Evolutionary conservation across 2,113 vertebrate species (phyloP).

Genomic region (Cynoglossus semilaevis): DNA sequence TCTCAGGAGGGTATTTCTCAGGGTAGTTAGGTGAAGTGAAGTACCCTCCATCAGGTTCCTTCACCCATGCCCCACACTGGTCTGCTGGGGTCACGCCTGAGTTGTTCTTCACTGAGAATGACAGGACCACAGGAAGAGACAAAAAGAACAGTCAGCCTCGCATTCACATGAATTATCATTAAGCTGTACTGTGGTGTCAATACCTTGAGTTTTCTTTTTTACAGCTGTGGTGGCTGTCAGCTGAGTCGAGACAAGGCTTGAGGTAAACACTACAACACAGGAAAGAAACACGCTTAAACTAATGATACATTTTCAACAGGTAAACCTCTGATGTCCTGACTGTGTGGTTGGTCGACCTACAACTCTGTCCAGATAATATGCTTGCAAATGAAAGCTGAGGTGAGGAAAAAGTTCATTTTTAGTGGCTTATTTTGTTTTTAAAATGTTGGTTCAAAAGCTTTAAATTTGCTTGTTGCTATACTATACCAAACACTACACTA

Average conservation of each 20-base stretch:
- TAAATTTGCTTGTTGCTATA: too few relatives aligned
- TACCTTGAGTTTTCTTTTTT: constrained; percentile 90
- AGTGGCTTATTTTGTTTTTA: too few relatives aligned
- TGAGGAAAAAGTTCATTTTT: too few relatives aligned
- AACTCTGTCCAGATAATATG: too few relatives aligned
- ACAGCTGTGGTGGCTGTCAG: constrained; percentile 76
- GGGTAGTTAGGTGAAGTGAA: constrained; percentile 98
- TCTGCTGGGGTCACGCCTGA: constrained; percentile 88
- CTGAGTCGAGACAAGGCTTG: constrained; percentile 86
- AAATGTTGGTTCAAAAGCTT: too few relatives aligned
- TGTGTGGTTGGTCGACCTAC: too few relatives aligned
- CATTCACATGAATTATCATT: too few relatives aligned
- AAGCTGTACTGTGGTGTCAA: background rate
- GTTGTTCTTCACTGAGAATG: constrained; percentile 83
- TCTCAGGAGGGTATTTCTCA: constrained; percentile 94
- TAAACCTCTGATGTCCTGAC: too few relatives aligned
- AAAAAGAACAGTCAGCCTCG: too few relatives aligned
- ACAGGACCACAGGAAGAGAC: background rate
- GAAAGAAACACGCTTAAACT: background rate
- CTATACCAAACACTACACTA: too few relatives aligned
- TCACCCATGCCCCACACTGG: constrained; percentile 92
- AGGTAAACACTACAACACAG: constrained; percentile 82
- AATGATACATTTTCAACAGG: too few relatives aligned
- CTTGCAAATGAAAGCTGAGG: too few relatives aligned
- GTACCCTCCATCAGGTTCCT: constrained; percentile 88